These are phyloP conservation scores for Achlya flavicornis DNA, from an alignment of 2,888 invertebrate genomes.

Conservation along the genomic window DNA sequence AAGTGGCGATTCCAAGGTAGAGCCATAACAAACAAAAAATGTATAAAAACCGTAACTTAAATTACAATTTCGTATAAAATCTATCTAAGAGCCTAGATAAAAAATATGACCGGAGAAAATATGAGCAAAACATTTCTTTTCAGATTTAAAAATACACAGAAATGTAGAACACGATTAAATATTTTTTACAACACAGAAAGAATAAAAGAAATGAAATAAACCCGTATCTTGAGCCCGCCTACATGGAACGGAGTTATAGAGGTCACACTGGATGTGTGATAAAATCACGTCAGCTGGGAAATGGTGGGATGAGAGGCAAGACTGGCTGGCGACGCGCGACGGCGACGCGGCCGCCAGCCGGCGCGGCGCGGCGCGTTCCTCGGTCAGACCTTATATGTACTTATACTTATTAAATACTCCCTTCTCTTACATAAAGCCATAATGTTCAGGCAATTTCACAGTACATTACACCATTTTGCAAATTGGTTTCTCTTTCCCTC, in stretches of 20 bases:
- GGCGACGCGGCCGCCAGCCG: constrained; percentile 40
- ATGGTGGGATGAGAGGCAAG: constrained; percentile 25
- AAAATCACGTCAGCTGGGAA: constrained; percentile 34
- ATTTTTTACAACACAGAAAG: background rate
- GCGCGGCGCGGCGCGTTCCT: constrained; percentile 39
- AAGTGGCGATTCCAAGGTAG: too few relatives aligned
- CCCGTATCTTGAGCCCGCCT: background rate
- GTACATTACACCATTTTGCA: constrained; percentile 11
- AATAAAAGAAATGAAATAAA: constrained; percentile 4
- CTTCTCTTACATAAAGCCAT: constrained; percentile 11
- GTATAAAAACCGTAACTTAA: too few relatives aligned
- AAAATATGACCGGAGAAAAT: background rate
- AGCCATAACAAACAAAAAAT: too few relatives aligned
- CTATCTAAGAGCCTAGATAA: background rate
- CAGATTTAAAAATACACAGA: background rate
- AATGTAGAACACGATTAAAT: background rate
- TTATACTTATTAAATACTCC: constrained; percentile 7
- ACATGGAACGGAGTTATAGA: background rate
- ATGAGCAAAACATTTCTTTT: background rate
- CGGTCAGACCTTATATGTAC: constrained; percentile 18
- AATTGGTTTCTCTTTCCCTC: constrained; percentile 11
- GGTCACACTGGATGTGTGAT: constrained; percentile 25
- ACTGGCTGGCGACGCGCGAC: constrained; percentile 40
- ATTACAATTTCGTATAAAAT: too few relatives aligned
- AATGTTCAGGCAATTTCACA: constrained; percentile 12